A percentile compares a stretch with the other conserved stretches of the same genome.
These are phyloP conservation scores for Xiphias gladius DNA, from an alignment of 2,113 vertebrate species.

Conservation along the genomic window DNA sequence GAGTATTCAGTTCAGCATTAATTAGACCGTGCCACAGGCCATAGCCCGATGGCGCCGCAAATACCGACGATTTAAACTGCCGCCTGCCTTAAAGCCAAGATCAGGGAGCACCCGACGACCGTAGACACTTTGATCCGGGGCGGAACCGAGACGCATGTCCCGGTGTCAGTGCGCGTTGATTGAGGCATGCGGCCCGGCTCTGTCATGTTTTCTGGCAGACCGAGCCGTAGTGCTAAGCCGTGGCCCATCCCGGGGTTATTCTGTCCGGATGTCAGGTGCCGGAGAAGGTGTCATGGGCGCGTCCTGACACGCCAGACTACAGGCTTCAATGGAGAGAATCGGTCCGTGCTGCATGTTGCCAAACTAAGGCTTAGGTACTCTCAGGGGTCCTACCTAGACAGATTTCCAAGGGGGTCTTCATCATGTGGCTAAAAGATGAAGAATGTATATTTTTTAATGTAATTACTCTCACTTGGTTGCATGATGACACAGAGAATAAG, in stretches of 20 bases:
- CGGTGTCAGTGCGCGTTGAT: neutral
- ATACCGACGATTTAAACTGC: slow-evolving; percentile 60
- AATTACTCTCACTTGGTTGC: neutral
- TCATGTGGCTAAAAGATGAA: neutral
- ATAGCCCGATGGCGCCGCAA: slow-evolving; percentile 26
- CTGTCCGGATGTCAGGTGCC: slow-evolving; percentile 46
- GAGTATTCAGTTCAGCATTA: neutral
- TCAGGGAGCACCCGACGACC: slow-evolving; percentile 34
- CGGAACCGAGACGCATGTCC: slow-evolving; percentile 47
- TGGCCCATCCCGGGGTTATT: slow-evolving; percentile 34
- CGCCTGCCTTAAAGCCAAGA: slow-evolving; percentile 44
- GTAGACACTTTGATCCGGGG: slow-evolving; percentile 60
- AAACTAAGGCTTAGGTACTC: slow-evolving; percentile 1
- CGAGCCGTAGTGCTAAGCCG: slow-evolving; percentile 22
- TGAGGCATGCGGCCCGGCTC: neutral
- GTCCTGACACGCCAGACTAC: slow-evolving; percentile 59
- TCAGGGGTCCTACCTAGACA: neutral
- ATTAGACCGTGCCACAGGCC: slow-evolving; percentile 48
- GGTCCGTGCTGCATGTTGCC: slow-evolving; percentile 21
- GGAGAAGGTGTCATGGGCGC: slow-evolving; percentile 72
- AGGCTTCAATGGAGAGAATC: slow-evolving; percentile 31
- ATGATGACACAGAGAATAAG: neutral
- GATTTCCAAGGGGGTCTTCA: neutral
- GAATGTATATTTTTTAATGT: neutral
- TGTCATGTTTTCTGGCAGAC: slow-evolving; percentile 32